A percentile compares a stretch with the other conserved stretches of the same genome.
Evolutionary conservation across 2,113 vertebrate species (phyloP).

Genomic region (Pitta sordida): DNA sequence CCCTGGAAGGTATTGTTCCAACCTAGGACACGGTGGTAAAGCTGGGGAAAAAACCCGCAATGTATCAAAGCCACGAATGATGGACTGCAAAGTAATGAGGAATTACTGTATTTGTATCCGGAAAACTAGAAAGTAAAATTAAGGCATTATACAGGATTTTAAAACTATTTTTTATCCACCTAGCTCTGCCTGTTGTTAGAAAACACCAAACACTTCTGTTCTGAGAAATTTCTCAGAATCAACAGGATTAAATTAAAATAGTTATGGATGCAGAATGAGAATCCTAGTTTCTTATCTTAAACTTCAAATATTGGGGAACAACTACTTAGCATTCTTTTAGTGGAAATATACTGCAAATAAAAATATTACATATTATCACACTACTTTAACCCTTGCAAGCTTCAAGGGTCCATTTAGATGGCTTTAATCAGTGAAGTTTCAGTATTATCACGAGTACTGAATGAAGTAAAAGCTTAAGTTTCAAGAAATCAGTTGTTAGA

Average conservation of each 20-base stretch:
- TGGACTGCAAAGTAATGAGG: no score
- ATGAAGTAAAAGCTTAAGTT: not conserved
- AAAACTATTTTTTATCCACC: not conserved
- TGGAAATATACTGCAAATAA: not conserved
- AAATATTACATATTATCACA: not conserved
- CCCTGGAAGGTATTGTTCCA: no score
- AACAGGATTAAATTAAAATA: not conserved
- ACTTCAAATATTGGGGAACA: not conserved
- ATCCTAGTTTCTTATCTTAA: not conserved
- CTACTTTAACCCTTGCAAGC: not conserved
- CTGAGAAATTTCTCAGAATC: not conserved
- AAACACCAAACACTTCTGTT: not conserved
- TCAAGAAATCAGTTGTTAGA: not conserved
- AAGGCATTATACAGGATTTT: not conserved
- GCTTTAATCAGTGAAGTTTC: not conserved
- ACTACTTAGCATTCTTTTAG: not conserved
- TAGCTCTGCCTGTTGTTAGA: not conserved
- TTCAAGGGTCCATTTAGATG: not conserved
- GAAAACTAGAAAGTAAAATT: not conserved
- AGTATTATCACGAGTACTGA: not conserved
- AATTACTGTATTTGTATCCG: not conserved
- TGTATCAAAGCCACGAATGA: no score
- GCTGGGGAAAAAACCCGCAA: no score
- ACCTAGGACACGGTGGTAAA: no score
- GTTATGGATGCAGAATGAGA: not conserved